Conservation (phyloP, 2,888 invertebrate species). For the Copidosoma aretas region DNA sequence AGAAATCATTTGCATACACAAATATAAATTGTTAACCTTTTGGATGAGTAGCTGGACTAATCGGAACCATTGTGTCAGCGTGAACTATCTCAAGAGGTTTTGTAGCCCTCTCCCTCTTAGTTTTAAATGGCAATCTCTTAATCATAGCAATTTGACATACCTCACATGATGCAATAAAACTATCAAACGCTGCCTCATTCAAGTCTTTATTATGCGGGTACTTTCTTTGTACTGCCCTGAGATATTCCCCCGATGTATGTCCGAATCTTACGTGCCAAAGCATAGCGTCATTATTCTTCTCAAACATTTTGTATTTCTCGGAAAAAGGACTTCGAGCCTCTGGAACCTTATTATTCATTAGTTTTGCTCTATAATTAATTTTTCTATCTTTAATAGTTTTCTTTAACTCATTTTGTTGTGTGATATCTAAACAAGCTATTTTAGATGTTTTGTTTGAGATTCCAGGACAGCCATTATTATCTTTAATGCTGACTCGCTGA, state of each 20-base stretch:
- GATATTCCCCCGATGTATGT: conserved; percentile 42
- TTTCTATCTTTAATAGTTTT: conserved; percentile 34
- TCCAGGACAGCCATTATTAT: background rate
- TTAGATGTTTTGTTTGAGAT: conserved; percentile 1
- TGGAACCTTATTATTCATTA: background rate
- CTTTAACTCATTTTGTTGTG: conserved; percentile 21
- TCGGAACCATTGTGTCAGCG: conserved; percentile 41
- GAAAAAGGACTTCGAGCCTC: background rate
- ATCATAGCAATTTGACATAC: conserved; percentile 41
- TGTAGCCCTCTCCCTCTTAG: conserved; percentile 30
- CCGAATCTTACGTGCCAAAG: conserved; percentile 46
- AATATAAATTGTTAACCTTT: conserved; percentile 38
- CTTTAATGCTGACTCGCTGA: background rate
- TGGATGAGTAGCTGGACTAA: conserved; percentile 37
- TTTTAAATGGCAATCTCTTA: conserved; percentile 42
- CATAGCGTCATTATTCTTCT: conserved; percentile 38
- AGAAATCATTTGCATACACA: conserved; percentile 42
- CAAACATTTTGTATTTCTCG: conserved; percentile 23
- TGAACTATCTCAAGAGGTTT: conserved; percentile 42
- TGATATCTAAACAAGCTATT: background rate
- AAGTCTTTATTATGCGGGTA: conserved; percentile 28
- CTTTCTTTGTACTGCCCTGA: conserved; percentile 28
- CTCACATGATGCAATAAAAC: conserved; percentile 43
- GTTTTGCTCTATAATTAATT: conserved; percentile 27
- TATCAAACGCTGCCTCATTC: conserved; percentile 39